phyloP scores from a whole-genome alignment of 2,797 vertebrate genomes.

The Tangara arthus region DNA sequence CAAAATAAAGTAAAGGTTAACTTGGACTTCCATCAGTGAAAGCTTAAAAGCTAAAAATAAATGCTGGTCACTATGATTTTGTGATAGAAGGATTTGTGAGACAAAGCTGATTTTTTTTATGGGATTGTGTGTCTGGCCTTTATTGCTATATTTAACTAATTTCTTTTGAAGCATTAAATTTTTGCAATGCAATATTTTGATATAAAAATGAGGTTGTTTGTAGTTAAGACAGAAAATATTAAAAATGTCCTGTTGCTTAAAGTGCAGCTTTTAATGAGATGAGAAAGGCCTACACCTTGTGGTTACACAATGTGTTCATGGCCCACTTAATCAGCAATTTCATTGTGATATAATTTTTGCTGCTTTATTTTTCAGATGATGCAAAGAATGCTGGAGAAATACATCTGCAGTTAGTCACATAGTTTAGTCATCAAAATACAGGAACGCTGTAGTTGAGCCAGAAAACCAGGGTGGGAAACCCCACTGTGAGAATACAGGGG shows the following conservation, averaged over 20 bases:
- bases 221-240: neutral
- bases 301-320: neutral
- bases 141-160: neutral
- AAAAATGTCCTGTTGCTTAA: neutral
- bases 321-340: neutral
- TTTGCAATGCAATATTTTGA: neutral
- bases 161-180: neutral
- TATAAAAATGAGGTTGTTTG: neutral
- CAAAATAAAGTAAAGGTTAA: slow-evolving; percentile 37
- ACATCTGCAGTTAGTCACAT: neutral
- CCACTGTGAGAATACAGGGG: neutral
- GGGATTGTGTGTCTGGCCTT: neutral
- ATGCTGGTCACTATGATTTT: neutral
- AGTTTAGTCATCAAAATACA: neutral
- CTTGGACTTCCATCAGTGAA: neutral
- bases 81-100: neutral
- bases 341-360: neutral
- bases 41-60: slow-evolving; percentile 13
- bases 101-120: slow-evolving; percentile 11
- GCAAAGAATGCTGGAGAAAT: neutral
- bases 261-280: neutral
- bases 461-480: neutral
- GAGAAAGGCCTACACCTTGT: neutral
- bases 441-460: neutral
- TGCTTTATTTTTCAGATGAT: neutral